These are phyloP conservation scores for Latheticus oryzae DNA, from an alignment of 2,888 invertebrate species.

Conservation along the genomic window DNA sequence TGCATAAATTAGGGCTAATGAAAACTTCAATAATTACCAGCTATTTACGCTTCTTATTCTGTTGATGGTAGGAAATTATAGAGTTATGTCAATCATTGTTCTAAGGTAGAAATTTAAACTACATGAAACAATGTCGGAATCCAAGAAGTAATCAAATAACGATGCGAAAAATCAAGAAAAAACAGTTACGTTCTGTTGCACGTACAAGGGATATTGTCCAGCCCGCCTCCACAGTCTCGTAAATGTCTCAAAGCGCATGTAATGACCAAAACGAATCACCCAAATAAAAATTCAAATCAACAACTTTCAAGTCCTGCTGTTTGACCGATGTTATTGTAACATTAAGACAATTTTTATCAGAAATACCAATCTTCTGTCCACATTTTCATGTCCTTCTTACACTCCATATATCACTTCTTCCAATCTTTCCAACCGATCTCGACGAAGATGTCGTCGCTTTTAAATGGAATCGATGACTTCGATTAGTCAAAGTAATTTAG, in stretches of 20 bases:
- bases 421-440: slow-evolving; percentile 17
- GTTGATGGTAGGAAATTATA: background rate
- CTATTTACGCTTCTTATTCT: background rate
- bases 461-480: slow-evolving; percentile 9
- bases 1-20: too few relatives aligned
- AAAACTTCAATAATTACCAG: background rate
- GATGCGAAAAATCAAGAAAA: background rate
- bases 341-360: slow-evolving; percentile 35
- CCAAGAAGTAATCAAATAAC: background rate
- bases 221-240: slow-evolving; percentile 6
- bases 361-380: slow-evolving; percentile 38
- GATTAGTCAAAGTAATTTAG: slow-evolving; percentile 21
- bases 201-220: background rate
- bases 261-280: slow-evolving; percentile 33
- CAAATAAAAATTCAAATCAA: slow-evolving; percentile 34
- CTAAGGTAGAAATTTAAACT: background rate
- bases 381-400: slow-evolving; percentile 38
- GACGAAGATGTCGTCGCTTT: slow-evolving; percentile 6
- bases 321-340: slow-evolving; percentile 32
- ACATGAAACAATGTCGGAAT: slow-evolving; percentile 1
- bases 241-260: slow-evolving; percentile 26
- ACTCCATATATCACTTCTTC: slow-evolving; percentile 34
- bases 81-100: background rate
- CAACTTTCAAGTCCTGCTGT: slow-evolving; percentile 34
- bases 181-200: background rate